Conservation (phyloP, 2,113 vertebrate species). For the Xerus inauris region DNA sequence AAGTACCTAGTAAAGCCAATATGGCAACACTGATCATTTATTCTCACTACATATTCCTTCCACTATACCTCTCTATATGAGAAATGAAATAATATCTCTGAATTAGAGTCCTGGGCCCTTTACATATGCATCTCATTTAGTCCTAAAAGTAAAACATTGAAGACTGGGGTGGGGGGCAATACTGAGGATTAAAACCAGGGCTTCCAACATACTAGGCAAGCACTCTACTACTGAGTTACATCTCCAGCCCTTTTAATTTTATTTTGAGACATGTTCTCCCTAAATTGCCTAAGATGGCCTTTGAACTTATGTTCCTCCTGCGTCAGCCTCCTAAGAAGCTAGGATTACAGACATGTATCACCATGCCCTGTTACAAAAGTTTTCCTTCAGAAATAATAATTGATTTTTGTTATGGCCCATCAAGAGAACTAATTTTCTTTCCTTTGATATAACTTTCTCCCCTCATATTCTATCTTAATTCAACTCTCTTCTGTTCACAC, state of each 20-base stretch:
- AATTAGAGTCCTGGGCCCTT: neutral
- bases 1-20: neutral
- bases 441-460: neutral
- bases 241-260: neutral
- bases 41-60: neutral
- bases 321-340: neutral
- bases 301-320: neutral
- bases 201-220: too few species aligned
- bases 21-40: neutral
- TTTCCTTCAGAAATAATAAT: neutral
- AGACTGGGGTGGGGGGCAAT: neutral
- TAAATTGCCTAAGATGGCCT: neutral
- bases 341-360: neutral
- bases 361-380: neutral
- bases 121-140: neutral
- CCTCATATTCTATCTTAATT: neutral
- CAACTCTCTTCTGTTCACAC: neutral
- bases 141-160: neutral
- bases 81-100: neutral
- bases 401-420: neutral
- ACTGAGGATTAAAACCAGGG: neutral
- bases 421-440: conserved; percentile 40
- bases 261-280: neutral
- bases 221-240: too few species aligned
- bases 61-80: neutral